Conservation (phyloP, 1,140 invertebrate species). For the Paraescarpia echinospica region DNA sequence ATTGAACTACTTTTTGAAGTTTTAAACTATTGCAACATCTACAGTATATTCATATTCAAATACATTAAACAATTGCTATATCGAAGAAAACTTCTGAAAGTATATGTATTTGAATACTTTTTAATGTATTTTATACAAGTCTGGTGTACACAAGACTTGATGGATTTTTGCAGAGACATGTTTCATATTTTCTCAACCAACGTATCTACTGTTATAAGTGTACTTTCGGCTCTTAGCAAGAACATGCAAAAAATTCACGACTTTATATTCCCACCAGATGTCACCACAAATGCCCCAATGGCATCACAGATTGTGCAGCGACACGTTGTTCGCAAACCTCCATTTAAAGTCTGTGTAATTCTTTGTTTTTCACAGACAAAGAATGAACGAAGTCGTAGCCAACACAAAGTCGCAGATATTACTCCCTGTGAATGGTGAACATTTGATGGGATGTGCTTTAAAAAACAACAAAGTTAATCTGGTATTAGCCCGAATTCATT, state of each 20-base stretch:
- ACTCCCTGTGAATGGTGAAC: not conserved
- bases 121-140: too few relatives aligned
- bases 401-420: not conserved
- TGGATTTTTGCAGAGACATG: too few relatives aligned
- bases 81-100: too few relatives aligned
- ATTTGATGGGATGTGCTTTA: not conserved
- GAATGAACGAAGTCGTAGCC: not conserved
- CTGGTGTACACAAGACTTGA: too few relatives aligned
- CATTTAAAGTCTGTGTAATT: not conserved
- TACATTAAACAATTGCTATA: too few relatives aligned
- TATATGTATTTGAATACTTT: too few relatives aligned
- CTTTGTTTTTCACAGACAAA: too few relatives aligned
- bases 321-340: not conserved
- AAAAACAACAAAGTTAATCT: not conserved
- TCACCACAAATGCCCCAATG: not conserved
- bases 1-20: too few relatives aligned
- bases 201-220: not conserved
- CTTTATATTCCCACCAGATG: not conserved
- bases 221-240: not conserved
- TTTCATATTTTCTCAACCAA: too few relatives aligned
- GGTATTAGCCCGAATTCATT: not conserved
- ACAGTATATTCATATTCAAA: not conserved
- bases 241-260: not conserved
- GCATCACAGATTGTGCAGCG: not conserved
- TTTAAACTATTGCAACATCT: not conserved